Evolutionary conservation across 2,888 invertebrate species (phyloP), one percentile per base, ranked within the genome.

Genomic region (Andrena dorsata): DNA sequence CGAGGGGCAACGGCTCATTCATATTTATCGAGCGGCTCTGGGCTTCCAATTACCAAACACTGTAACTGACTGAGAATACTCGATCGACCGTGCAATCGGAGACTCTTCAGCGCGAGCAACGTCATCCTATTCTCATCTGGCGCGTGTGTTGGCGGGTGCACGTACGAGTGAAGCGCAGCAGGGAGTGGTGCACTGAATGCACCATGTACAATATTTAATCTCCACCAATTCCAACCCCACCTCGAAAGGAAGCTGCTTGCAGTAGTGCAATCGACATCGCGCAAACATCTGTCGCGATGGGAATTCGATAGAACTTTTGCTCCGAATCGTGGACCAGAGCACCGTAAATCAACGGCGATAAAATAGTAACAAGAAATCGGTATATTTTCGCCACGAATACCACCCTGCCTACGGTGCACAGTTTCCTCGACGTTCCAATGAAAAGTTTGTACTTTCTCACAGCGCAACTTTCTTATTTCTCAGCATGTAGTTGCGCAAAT

Each of bases 21-120:
- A 77, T 82, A 72, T 75, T 68, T 83, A 82, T 82, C 82, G 80
- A 83, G 20, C 74, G 6, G 35, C 41, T 63, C 60, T 32, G 28
- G 5, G 49, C 32, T 35, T 64, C 65, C 72, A 72, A 72, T 69
- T 75, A 73, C n/a, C 30, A 41, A 77, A 75, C 63, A 58, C 65
- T 63, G 47, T 26, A 74, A 53, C 76, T 56, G 35, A 23, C 61
- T 70, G 51, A 79, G 60, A 79, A 81, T 58, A 47, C 56, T 80
- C n/a, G 76, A 76, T 79, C 82, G 65, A 80, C 80, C 65, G 41
- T 16, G 51, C 26, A 64, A 74, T 60, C 20, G 49, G 56, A 64
- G 61, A 71, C 26, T 56, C 49, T 61, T n/a, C 23, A 8, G 64
- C 7, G 16, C 60, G 20, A 65, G 23, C 16, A 41, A 4, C 56